Base-by-base conservation (phyloP, 2,888 invertebrate species). In the Reticulitermes lucifugus region DNA sequence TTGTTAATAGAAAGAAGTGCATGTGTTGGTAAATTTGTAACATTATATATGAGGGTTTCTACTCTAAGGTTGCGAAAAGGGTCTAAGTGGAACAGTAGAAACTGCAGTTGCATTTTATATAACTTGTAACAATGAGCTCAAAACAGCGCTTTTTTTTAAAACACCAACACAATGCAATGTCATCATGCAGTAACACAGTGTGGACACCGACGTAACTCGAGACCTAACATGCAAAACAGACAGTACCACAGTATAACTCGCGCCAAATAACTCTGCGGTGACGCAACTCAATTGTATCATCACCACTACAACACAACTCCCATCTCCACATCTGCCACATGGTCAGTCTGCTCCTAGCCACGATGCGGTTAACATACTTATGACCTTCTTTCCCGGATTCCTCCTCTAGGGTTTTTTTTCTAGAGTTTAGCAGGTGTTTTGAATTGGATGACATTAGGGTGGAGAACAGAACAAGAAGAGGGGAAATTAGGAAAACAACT, bases 361-460 rank as follows among this genome's bases (percentile, higher is more conserved):
- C 35, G 35, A 35, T 3, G 35, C 35, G 35, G 35, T 4, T 35
- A 4, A 35, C 35, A 2, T 35, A 35, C 35, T 7, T 60, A n/a
- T 60, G 65, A 1, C 65, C n/a, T n/a, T 65, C 65, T 65, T 65
- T 25, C 12, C 25, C n/a, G 25, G 9, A 65, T 6, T 18, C 65
- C 25, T 65, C 5, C n/a, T 10, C 65, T n/a, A 25, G n/a, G 3
- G 35, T 35, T 35, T 60, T 6, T 21, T 60, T 60, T 21, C 25
- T 25, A 25, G 9, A 29, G 71, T 71, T 71, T 25, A 71, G 71
- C 71, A 71, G 71, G 71, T 71, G 71, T 71, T 71, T 29, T 73
- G 41, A 73, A 73, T 41, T 14, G 73, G 41, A 73, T 21, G 18
- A 10, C 73, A 73, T 73, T 41, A 73, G 18, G 35, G 73, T 41